Evolutionary conservation across 64 coral and sea anemone genomes (phyloP), one percentile per base, ranked within the genome.

Genomic region (Actinia equina): DNA sequence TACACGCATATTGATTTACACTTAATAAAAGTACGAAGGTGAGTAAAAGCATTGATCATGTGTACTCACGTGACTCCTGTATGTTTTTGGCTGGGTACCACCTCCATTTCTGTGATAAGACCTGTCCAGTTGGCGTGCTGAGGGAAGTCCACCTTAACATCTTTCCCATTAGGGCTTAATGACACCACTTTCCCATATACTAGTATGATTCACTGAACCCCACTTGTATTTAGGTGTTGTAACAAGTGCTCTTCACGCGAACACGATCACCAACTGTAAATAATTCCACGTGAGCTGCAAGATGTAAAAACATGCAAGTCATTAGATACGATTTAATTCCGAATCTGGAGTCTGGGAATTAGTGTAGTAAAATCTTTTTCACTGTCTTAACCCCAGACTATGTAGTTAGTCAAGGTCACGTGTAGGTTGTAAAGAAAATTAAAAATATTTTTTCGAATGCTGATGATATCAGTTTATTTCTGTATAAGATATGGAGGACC

Each of bases 41-140:
- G 55, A 11, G 55, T 57, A 13, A 12, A 15, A 12, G 7, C 59
- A 60, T 37, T 37, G 30, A 16, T 15, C 62, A 63, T 11, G 20
- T n/a, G 19, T 52, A 43, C 89, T 95, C 52, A 98, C 95, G 92
- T 98, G 83, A 91, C 84, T 71, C 89, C 86, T 10, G 83, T 84
- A n/a, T 98, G 95, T 57, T 88, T 57, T 88, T 98, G 17, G 95
- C 92, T 37, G 95, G 95, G 95, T 86, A 98, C 95, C 2, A 98
- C 92, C 43, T 98, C 95, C 95, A 98, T 98, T 82, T 98, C 95
- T 61, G 95, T 79, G 9, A 98, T 98, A 10, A 98, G 86, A 17
- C 95, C 95, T 65, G 95, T 98, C 95, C 95, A 98, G 86, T 98
- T 98, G 43, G 95, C 93, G 86, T 98, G 95, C 44, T 98, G 95